Evolutionary conservation across 2,113 vertebrate genomes (phyloP).

Genomic region (Brachyistius frenatus): DNA sequence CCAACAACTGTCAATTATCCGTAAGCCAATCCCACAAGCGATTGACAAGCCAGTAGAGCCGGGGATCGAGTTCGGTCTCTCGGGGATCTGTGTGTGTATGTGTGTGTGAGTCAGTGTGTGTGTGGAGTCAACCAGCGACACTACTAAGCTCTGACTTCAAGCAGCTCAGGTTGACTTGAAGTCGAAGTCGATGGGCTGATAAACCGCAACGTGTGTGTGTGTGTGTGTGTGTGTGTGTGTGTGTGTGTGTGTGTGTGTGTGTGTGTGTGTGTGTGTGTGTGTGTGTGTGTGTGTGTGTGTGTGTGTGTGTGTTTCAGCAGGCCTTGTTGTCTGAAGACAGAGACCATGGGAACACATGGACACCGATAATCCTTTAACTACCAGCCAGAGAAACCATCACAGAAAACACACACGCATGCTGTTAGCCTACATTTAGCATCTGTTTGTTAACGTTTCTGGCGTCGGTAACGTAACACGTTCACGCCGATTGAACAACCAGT

Average conservation of each 20-base stretch:
- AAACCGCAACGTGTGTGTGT: slow-evolving; percentile 54
- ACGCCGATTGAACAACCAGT: neutral
- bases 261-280: slow-evolving; percentile 18
- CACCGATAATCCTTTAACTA: slow-evolving; percentile 62
- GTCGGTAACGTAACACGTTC: neutral
- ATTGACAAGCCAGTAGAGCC: slow-evolving; percentile 76
- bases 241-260: slow-evolving; percentile 33
- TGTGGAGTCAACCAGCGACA: slow-evolving; percentile 87
- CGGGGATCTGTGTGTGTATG: slow-evolving; percentile 84
- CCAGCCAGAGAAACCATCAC: slow-evolving; percentile 10
- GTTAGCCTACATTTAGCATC: neutral
- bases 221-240: slow-evolving; percentile 15
- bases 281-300: slow-evolving; percentile 40
- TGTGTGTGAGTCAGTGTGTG: slow-evolving; percentile 79
- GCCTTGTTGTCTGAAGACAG: slow-evolving; percentile 26
- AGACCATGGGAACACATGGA: slow-evolving; percentile 54
- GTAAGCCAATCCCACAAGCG: slow-evolving; percentile 87
- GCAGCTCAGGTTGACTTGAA: slow-evolving; percentile 79
- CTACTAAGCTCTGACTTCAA: slow-evolving; percentile 84
- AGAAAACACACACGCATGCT: neutral
- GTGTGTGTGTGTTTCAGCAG: slow-evolving; percentile 1
- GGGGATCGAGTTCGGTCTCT: slow-evolving; percentile 89
- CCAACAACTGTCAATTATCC: slow-evolving; percentile 89
- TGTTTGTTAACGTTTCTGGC: neutral
- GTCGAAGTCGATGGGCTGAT: slow-evolving; percentile 75